phyloP scores from a whole-genome alignment of 1,140 invertebrate species.

The Hesperophylax magnus region DNA sequence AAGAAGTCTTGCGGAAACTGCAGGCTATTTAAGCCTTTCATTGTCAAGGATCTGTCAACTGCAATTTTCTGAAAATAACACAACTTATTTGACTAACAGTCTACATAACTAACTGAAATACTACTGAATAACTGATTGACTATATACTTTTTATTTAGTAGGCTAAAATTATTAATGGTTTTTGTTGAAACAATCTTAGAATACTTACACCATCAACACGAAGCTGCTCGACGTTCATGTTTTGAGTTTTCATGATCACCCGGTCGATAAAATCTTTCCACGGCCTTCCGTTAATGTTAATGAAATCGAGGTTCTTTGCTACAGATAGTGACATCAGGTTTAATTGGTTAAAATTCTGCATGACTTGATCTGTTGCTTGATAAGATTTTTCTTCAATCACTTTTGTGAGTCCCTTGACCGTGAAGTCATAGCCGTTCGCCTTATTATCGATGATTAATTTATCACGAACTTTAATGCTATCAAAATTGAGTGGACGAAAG shows the following conservation, averaged over 20 bases:
- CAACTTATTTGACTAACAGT: neutral
- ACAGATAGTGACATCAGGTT: slow-evolving; percentile 41
- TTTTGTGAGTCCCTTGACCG: slow-evolving; percentile 38
- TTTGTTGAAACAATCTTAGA: slow-evolving; percentile 3
- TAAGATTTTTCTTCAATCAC: slow-evolving; percentile 37
- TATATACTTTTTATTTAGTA: neutral
- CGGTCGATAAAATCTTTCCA: slow-evolving; percentile 63
- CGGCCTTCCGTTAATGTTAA: slow-evolving; percentile 60
- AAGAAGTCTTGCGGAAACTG: slow-evolving; percentile 68
- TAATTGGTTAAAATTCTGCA: slow-evolving; percentile 12
- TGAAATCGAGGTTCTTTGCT: slow-evolving; percentile 57
- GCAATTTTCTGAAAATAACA: slow-evolving; percentile 61
- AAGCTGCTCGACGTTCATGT: slow-evolving; percentile 61
- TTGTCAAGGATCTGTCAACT: slow-evolving; percentile 59
- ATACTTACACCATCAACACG: slow-evolving; percentile 66
- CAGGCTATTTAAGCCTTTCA: slow-evolving; percentile 64
- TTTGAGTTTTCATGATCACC: slow-evolving; percentile 63
- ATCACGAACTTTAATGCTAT: slow-evolving; percentile 56
- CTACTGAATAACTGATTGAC: too few species aligned
- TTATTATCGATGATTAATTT: slow-evolving; percentile 54
- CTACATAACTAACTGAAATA: too few species aligned
- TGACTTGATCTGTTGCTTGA: neutral
- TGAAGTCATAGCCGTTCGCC: slow-evolving; percentile 53
- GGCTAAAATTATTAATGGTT: neutral
- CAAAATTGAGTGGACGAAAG: slow-evolving; percentile 48